Conservation (phyloP, 2,797 vertebrate genomes). For the Ataeniobius toweri region DNA sequence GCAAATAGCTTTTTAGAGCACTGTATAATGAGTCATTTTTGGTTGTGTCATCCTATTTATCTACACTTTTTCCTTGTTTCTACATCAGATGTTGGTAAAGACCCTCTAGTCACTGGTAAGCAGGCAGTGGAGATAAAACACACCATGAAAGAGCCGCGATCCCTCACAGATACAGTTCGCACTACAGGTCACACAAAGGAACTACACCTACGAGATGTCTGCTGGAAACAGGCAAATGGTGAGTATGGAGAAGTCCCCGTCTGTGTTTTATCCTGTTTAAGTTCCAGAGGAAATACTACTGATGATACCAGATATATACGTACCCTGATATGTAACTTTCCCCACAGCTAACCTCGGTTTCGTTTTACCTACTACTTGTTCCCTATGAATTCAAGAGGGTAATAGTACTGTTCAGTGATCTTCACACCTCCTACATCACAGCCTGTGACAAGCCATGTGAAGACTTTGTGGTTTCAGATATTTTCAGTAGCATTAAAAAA, state of each 20-base stretch:
- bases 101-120: slow-evolving; percentile 84
- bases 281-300: neutral
- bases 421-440: slow-evolving; percentile 26
- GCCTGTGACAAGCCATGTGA: slow-evolving; percentile 29
- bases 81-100: slow-evolving; percentile 83
- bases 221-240: slow-evolving; percentile 82
- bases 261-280: neutral
- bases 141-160: slow-evolving; percentile 86
- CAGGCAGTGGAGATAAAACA: slow-evolving; percentile 91
- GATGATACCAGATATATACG: neutral
- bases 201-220: slow-evolving; percentile 69
- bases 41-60: slow-evolving; percentile 8
- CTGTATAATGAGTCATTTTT: neutral
- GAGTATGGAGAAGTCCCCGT: slow-evolving; percentile 25
- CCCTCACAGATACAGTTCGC: slow-evolving; percentile 83
- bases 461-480: slow-evolving; percentile 35
- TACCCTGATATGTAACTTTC: slow-evolving; percentile 7
- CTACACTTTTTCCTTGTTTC: slow-evolving; percentile 8
- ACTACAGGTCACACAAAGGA: slow-evolving; percentile 72
- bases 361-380: neutral
- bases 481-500: slow-evolving; percentile 26
- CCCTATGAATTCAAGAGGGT: neutral
- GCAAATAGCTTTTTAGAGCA: neutral
- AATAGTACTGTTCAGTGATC: neutral
- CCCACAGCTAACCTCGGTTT: neutral